phyloP scores from a whole-genome alignment of 2,888 invertebrate species.

The Caenorhabditis sinica region DNA sequence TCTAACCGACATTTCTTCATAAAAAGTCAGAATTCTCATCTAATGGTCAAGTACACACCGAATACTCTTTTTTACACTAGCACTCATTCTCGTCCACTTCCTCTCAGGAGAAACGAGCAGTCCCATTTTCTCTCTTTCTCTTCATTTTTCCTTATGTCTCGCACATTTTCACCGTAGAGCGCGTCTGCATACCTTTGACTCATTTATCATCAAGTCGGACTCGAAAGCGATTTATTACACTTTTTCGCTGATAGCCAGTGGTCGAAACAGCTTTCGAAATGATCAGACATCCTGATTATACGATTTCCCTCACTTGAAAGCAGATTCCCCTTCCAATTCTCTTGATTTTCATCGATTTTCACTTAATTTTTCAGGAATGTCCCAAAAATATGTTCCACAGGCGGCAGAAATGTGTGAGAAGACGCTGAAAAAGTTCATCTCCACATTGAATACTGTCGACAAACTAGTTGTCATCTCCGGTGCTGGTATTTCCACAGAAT shows the following conservation, averaged over 20 bases:
- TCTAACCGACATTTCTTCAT: no score
- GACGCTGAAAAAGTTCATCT: constrained; percentile 46
- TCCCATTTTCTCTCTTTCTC: background rate
- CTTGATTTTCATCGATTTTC: background rate
- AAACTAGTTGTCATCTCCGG: constrained; percentile 90
- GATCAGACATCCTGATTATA: background rate
- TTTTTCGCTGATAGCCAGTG: constrained; percentile 15
- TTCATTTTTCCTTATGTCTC: background rate
- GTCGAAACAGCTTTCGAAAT: background rate
- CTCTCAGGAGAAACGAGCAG: no score
- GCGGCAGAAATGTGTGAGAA: constrained; percentile 49
- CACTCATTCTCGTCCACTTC: no score
- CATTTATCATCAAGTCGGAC: background rate
- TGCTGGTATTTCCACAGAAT: constrained; percentile 97
- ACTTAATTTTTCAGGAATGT: constrained; percentile 24
- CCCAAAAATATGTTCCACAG: constrained; percentile 47
- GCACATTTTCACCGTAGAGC: constrained; percentile 13
- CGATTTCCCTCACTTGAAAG: background rate
- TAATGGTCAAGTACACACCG: no score
- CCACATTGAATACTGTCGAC: constrained; percentile 62
- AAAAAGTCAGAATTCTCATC: no score
- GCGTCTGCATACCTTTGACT: background rate
- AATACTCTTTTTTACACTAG: no score
- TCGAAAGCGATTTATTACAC: constrained; percentile 2
- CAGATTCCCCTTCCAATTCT: background rate